phyloP scores from a whole-genome alignment of 2,888 invertebrate genomes.

The Chrysodeixis includens region DNA sequence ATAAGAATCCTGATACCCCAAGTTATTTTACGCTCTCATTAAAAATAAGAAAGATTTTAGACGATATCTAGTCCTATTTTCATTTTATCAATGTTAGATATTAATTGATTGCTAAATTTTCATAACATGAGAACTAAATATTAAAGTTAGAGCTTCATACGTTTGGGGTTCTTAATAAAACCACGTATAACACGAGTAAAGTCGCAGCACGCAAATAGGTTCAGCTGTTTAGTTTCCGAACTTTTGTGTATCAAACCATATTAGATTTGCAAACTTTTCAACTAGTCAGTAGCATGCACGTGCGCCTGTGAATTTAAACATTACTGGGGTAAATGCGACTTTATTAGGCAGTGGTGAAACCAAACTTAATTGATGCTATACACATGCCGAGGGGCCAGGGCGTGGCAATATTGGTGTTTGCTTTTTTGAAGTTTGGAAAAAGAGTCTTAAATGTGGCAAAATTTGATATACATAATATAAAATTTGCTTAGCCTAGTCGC shows the following conservation, averaged over 20 bases:
- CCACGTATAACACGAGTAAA: constrained; percentile 18
- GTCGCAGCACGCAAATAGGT: constrained; percentile 40
- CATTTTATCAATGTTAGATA: too few species aligned
- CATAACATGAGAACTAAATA: not conserved
- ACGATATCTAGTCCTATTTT: too few species aligned
- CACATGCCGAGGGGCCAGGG: too few species aligned
- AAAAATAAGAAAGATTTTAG: too few species aligned
- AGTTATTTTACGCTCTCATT: too few species aligned
- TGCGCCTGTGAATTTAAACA: constrained; percentile 17
- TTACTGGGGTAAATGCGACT: not conserved
- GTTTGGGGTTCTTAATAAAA: constrained; percentile 2
- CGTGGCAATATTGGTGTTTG: too few species aligned
- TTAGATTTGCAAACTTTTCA: constrained; percentile 55
- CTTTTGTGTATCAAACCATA: constrained; percentile 50
- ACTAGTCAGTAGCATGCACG: constrained; percentile 40
- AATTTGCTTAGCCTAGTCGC: too few species aligned
- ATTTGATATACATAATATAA: too few species aligned
- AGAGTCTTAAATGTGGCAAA: too few species aligned
- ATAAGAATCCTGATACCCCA: too few species aligned
- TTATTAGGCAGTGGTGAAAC: not conserved
- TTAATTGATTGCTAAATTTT: too few species aligned
- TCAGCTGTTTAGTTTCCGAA: constrained; percentile 41
- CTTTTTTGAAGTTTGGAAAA: too few species aligned
- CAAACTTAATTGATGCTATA: not conserved
- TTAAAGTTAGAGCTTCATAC: not conserved